These are phyloP conservation scores for Phalera bucephala DNA, from an alignment of 2,888 invertebrate species.

Conservation along the genomic window DNA sequence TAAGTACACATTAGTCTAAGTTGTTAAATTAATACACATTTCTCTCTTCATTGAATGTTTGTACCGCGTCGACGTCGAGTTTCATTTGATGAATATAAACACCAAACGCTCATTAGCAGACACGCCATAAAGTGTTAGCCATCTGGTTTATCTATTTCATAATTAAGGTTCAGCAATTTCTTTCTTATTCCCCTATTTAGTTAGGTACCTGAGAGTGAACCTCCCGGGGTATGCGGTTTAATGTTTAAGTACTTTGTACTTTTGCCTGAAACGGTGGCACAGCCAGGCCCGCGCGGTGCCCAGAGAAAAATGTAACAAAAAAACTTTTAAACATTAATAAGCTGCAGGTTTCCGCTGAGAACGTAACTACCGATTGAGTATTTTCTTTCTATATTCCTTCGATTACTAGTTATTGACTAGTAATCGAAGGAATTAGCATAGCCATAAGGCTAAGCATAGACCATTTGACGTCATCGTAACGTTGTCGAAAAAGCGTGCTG, in stretches of 20 bases:
- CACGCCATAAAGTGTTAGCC: background rate
- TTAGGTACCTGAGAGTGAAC: conserved; percentile 20
- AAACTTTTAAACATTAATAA: conserved; percentile 22
- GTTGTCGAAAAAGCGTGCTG: too few species aligned
- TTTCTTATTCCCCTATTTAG: conserved; percentile 31
- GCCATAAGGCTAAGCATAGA: too few species aligned
- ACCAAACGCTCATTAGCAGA: too few species aligned
- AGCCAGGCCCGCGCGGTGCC: conserved; percentile 1
- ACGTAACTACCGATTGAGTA: conserved; percentile 6
- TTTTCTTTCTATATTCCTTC: too few species aligned
- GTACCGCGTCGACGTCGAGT: too few species aligned
- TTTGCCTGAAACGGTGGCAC: conserved; percentile 17
- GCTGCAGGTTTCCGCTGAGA: conserved; percentile 4
- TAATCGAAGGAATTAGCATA: too few species aligned
- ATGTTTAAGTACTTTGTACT: conserved; percentile 33
- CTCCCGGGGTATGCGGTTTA: conserved; percentile 30
- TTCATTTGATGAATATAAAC: too few species aligned
- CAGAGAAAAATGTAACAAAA: conserved; percentile 13
- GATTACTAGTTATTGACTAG: too few species aligned
- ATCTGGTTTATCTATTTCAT: conserved; percentile 37
- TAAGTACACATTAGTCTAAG: too few species aligned
- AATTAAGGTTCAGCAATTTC: conserved; percentile 39
- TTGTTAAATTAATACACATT: too few species aligned
- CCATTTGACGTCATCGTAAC: too few species aligned
- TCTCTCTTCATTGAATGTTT: too few species aligned